These are phyloP conservation scores for Nomada hirtipes DNA, from an alignment of 2,888 invertebrate genomes.

Conservation along the genomic window DNA sequence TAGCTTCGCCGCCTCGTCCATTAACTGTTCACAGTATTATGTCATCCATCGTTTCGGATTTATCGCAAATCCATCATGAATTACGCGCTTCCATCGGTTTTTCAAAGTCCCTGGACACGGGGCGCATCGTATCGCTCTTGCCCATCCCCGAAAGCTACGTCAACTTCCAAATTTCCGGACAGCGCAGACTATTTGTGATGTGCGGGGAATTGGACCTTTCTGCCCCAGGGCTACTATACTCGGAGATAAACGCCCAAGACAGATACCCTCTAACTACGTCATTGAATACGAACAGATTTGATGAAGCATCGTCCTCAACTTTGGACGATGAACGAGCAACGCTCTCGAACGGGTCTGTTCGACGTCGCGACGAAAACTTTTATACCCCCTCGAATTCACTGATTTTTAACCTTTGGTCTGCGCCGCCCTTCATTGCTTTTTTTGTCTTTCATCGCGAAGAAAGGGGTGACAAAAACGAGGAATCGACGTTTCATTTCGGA, in stretches of 20 bases:
- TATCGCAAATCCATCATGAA: constrained; percentile 58
- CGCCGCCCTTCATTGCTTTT: not conserved
- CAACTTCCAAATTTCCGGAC: constrained; percentile 80
- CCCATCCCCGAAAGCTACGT: constrained; percentile 58
- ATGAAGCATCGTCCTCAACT: not conserved
- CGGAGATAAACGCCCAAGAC: constrained; percentile 73
- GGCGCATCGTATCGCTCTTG: not conserved
- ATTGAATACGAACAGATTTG: constrained; percentile 9
- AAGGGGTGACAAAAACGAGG: not conserved
- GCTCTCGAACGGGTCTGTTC: not conserved
- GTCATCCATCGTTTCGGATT: constrained; percentile 38
- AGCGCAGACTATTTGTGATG: constrained; percentile 77
- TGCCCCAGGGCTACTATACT: constrained; percentile 73
- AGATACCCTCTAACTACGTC: constrained; percentile 35
- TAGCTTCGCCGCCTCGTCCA: constrained; percentile 35
- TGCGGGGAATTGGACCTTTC: constrained; percentile 80
- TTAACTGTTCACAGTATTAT: constrained; percentile 37
- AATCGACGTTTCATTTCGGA: constrained; percentile 44
- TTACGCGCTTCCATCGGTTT: constrained; percentile 51
- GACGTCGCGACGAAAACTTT: not conserved
- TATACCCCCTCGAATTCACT: too few relatives aligned
- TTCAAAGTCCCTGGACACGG: constrained; percentile 58
- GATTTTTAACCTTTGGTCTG: not conserved
- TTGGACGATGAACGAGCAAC: not conserved
- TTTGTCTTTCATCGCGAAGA: not conserved